A percentile compares a stretch with the other conserved stretches of the same genome.
Evolutionary conservation across 1,140 invertebrate species (phyloP).

Genomic region (silkworm (Bombyx mori)): ASM3026992v2 NC_085125.1:6695001-6695500

Average conservation of each 20-base stretch:
- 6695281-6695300: constrained; percentile 42
- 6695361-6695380: constrained; percentile 23
- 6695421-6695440: constrained; percentile 4
- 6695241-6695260: constrained; percentile 28
- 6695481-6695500: too few species aligned
- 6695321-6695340: constrained; percentile 32
- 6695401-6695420: not conserved
- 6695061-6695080: not conserved
- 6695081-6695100: too few species aligned
- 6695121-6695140: constrained; percentile 10
- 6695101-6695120: constrained; percentile 6
- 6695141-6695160: not conserved
- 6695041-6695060: constrained; percentile 1
- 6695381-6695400: not conserved
- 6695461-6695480: not conserved
- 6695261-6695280: constrained; percentile 16
- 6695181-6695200: constrained; percentile 9
- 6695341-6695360: constrained; percentile 34
- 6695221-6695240: constrained; percentile 11
- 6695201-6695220: constrained; percentile 22
- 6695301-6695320: constrained; percentile 45
- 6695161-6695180: too few species aligned
- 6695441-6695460: constrained; percentile 5
- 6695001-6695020: constrained; percentile 14
- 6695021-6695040: constrained; percentile 11